Conservation (phyloP, 2,797 vertebrate species). For the Cheirogaleus major region DNA sequence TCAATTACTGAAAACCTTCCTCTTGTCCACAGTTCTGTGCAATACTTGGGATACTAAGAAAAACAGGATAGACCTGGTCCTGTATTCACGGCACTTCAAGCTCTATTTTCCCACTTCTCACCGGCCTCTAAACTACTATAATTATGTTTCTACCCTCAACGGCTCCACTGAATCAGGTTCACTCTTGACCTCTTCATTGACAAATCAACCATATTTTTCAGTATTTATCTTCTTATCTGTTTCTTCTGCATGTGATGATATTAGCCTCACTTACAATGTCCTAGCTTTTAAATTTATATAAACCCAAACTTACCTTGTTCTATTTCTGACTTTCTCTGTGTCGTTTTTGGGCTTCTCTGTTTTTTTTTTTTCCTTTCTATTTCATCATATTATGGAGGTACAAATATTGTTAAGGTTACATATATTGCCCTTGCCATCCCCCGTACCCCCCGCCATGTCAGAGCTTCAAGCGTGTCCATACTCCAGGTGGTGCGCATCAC, state of each 20-base stretch:
- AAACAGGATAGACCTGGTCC: neutral
- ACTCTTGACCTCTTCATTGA: neutral
- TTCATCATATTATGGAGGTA: too few relatives aligned
- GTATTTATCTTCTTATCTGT: neutral
- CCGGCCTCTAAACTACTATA: neutral
- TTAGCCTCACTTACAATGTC: neutral
- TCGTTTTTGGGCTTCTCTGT: neutral
- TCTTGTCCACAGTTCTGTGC: neutral
- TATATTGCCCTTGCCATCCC: too few relatives aligned
- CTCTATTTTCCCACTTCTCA: neutral
- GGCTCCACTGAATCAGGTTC: neutral
- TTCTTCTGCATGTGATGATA: neutral
- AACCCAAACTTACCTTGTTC: neutral
- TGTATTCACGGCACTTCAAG: neutral
- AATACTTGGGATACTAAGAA: neutral
- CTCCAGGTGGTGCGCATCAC: too few relatives aligned
- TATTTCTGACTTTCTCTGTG: neutral
- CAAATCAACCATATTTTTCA: neutral
- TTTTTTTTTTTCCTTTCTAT: too few relatives aligned
- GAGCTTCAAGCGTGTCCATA: too few relatives aligned
- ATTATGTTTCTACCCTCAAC: neutral
- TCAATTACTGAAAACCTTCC: neutral
- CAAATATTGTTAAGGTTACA: too few relatives aligned
- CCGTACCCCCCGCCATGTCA: too few relatives aligned
- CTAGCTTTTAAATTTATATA: neutral